Evolutionary conservation across 2,888 invertebrate genomes (phyloP).

Genomic region (Chamaedrilus cognettii): DNA sequence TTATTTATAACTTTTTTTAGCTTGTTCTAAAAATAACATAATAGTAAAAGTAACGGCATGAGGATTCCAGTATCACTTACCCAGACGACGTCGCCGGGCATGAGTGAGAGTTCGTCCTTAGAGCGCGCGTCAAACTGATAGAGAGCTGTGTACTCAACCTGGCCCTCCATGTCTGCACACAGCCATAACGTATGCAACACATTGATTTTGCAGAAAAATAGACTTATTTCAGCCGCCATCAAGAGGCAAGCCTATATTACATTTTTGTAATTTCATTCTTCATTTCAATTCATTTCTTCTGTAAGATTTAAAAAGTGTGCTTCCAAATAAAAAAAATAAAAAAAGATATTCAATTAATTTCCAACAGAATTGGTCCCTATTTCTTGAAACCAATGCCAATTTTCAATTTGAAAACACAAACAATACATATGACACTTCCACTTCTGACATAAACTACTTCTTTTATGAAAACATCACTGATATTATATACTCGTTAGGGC

Average conservation of each 20-base stretch:
- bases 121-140: constrained; percentile 93
- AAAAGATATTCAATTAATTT: background rate
- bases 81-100: constrained; percentile 87
- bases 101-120: constrained; percentile 87
- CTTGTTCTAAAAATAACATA: too few relatives aligned
- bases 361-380: too few relatives aligned
- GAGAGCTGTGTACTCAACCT: constrained; percentile 71
- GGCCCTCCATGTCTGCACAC: constrained; percentile 1
- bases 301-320: too few relatives aligned
- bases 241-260: background rate
- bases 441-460: too few relatives aligned
- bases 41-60: too few relatives aligned
- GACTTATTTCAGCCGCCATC: background rate
- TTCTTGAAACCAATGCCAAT: too few relatives aligned
- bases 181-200: background rate
- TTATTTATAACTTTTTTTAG: too few relatives aligned
- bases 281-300: too few relatives aligned
- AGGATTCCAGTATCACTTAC: constrained; percentile 21
- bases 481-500: too few relatives aligned
- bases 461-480: too few relatives aligned
- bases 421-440: too few relatives aligned
- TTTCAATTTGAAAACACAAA: too few relatives aligned
- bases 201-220: background rate
- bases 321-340: background rate
- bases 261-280: background rate